Evolutionary conservation across 1,140 invertebrate genomes (phyloP), one percentile per base, ranked within the genome.

Genomic region (Physella acuta): DNA sequence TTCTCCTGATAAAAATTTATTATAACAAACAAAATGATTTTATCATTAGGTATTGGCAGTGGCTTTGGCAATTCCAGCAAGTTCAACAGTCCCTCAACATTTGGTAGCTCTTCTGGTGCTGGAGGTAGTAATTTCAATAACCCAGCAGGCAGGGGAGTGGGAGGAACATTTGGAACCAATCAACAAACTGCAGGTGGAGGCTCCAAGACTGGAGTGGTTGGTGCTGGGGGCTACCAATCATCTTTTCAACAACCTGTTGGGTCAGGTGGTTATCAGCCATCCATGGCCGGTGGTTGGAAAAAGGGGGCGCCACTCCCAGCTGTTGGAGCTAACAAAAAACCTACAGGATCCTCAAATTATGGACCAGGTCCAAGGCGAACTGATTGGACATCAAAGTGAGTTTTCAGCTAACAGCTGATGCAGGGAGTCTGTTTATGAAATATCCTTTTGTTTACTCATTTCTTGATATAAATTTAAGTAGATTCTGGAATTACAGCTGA

Each of bases 301-400:
- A 75, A 76, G 51, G 74, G 74, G 30, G 75, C 76, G 28, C 76
- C 78, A 51, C 59, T 76, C 30, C 75, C 73, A 11, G 44, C 73
- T 44, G 73, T 72, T n/a, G 64, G 75, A 14, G 70, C 69, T 31
- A 68, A 68, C 36, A 78, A 78, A 36, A 78, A 77, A 39, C 63
- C 70, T 11, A 68, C 68, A 5, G 74, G 71, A 20, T 52, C 65
- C 17, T 69, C 53, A 53, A 65, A 51, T 26, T 73, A 70, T 52
- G 68, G 69, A 30, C 64, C 61, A n/a, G 75, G 73, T 1, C 73
- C 68, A 53, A 68, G 78, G 59, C 72, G 79, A 49, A 80, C 79
- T 64, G 79, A 80, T 71, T 80, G 79, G 79, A 75, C 79, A 34
- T 76, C 79, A n/a, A 80, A 80, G 79, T 80, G 73, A 74, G 75